Percentiles rank a stretch among this genome's conserved stretches.
Conservation (phyloP, 2,113 vertebrate genomes). For the Paratilapia polleni region DNA sequence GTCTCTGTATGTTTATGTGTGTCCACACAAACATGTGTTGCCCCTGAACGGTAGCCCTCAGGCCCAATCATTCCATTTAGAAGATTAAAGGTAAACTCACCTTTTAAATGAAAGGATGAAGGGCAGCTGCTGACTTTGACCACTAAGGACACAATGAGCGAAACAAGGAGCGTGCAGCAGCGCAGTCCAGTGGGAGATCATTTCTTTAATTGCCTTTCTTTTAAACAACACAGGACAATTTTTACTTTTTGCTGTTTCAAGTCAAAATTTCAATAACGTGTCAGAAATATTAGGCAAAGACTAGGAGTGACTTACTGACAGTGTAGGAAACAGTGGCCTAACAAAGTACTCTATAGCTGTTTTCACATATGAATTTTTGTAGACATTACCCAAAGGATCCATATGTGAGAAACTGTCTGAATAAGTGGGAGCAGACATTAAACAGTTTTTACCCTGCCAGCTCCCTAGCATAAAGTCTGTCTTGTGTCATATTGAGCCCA, state of each 20-base stretch:
- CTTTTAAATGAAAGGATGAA: conserved; percentile 34
- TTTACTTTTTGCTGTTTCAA: rapidly evolving
- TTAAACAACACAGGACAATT: background rate
- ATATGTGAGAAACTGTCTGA: background rate
- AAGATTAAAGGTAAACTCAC: conserved; percentile 61
- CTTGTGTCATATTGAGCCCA: background rate
- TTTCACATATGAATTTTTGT: background rate
- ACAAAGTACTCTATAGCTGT: background rate
- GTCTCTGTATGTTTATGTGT: background rate
- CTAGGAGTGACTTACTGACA: background rate
- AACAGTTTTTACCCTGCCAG: background rate
- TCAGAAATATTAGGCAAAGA: background rate
- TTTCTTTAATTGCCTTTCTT: background rate
- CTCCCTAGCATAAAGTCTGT: background rate
- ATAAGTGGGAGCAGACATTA: background rate
- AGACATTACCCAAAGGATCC: background rate
- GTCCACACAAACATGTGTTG: conserved; percentile 1
- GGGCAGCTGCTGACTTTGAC: conserved; percentile 18
- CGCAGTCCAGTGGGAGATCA: background rate
- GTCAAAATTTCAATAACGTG: rapidly evolving
- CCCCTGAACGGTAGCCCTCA: background rate
- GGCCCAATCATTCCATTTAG: conserved; percentile 45
- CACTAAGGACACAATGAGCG: background rate
- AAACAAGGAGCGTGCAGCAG: background rate
- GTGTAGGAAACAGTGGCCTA: background rate